Base-by-base conservation (phyloP, 2,888 invertebrate species). In the Lepidocyrtinus sp. region DNA sequence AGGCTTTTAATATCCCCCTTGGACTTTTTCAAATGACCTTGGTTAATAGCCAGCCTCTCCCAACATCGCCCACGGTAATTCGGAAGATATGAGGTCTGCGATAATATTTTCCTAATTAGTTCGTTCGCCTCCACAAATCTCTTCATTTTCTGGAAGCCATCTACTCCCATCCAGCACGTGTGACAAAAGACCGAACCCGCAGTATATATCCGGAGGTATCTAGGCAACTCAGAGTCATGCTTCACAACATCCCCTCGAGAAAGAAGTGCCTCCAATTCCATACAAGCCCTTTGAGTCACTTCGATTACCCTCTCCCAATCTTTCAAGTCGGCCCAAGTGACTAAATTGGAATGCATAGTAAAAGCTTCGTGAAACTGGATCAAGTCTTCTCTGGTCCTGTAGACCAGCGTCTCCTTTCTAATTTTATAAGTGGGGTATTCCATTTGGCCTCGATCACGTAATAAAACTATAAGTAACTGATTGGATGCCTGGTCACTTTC, bases 1-100 rank as follows among this genome's bases (percentile, higher is more conserved):
- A 82, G 24, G 7, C 17, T 27, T 19, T 62, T 68, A 17, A 81
- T 70, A 79, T 89, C 89, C 5, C 62, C 64, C 7, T 70, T 70
- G 0, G 75, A 26, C n/a, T 22, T 45, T 36, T 75, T 84, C 27
- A 91, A 86, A 87, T 91, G 90, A 71, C 93, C 91, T 24, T 92
- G 88, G 85, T 93, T 91, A 0, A 93, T 89, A 0, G 92, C 91
- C 74, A 92, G 90, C 84, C 93, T 90, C 25, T 92, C 91, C 87
- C 90, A 92, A 93, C 91, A 91, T 1, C 88, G 87, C 0, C 90
- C 90, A 81, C 89, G 89, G 82, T 89, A 90, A 69, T 91, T 89
- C 25, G 89, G 89, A 59, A 90, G 87, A 86, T 91, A 91, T 0
- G 87, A 82, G 0, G 87, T 87, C 87, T 93, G 92, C 0, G 84